Evolutionary conservation across 1,140 invertebrate genomes (phyloP), one percentile per base, ranked within the genome.

Genomic region (Saccostrea glomerata): DNA sequence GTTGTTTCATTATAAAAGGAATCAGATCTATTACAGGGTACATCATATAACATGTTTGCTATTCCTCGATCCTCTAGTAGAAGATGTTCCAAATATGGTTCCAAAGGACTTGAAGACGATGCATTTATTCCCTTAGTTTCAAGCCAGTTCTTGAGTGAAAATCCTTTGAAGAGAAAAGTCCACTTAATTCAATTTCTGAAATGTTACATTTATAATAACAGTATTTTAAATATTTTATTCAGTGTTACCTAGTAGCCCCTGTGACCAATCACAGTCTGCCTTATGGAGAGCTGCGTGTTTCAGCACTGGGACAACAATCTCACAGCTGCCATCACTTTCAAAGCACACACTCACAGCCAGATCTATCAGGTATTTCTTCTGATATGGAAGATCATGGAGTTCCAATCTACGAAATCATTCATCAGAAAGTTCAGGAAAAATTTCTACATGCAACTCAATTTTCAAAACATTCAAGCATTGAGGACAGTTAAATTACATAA

Each of bases 331-430:
- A 23, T 86, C 58, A 17, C 54, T 86, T n/a, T 87, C 86, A 30
- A 85, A 85, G 55, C 89, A 90, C 23, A 90, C 86, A 70, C 86
- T 87, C 4, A 90, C 30, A 30, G 85, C 86, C 66, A 90, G 30
- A 20, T 56, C 63, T 4, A 90, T 55, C 15, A 87, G 17, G 30
- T 83, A 90, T 55, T 86, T 86, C 40, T 84, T 84, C 82, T 84
- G 70, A 36, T 77, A 77, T 25, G 70, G 70, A 77, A 77, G 70
- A 77, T 77, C 70, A 36, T 77, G 30, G 30, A 77, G 70, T 36
- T 77, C 70, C 70, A 77, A 77, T 12, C 70, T 77, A 30, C 2
- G 36, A 77, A 77, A 77, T 30, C 15, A 77, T 77, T 73, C 6
- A 0, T 30, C 60, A 6, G 20, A 6, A 66, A 77, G 4, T 77